Evolutionary conservation across 2,113 vertebrate species (phyloP).

Genomic region (Cyprinodon variegatus): DNA sequence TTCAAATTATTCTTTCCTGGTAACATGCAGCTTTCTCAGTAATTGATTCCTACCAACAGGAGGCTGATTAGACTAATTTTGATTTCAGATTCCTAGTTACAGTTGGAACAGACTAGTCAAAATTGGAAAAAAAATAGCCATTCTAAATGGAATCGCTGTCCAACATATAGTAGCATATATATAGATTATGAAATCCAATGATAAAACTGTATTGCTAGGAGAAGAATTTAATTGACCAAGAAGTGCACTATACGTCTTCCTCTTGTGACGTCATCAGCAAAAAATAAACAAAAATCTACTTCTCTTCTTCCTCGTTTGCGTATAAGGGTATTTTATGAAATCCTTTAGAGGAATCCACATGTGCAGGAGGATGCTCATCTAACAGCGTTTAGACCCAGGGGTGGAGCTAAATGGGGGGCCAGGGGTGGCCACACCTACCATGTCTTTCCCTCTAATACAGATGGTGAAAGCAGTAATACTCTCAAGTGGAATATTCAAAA

Average conservation of each 20-base stretch:
- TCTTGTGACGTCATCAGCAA: neutral
- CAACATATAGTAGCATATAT: neutral
- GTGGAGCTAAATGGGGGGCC: too few relatives aligned
- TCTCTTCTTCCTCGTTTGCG: neutral
- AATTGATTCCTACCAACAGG: neutral
- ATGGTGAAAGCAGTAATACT: too few relatives aligned
- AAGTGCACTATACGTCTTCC: neutral
- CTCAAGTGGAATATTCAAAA: too few relatives aligned
- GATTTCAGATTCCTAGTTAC: neutral
- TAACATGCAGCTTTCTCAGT: neutral
- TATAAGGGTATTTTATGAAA: neutral
- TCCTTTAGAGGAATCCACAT: neutral
- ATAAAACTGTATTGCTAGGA: neutral
- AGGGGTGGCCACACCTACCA: too few relatives aligned
- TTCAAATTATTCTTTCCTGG: neutral
- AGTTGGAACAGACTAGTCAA: neutral
- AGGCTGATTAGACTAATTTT: neutral
- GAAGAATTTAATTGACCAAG: neutral
- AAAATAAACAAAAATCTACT: neutral
- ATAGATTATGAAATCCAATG: neutral
- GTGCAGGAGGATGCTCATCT: neutral
- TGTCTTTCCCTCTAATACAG: too few relatives aligned
- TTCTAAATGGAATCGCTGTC: neutral
- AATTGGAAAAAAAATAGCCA: neutral
- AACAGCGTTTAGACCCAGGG: neutral